Conservation (phyloP, 2,797 vertebrate species). For the Cyclura pinguis region DNA sequence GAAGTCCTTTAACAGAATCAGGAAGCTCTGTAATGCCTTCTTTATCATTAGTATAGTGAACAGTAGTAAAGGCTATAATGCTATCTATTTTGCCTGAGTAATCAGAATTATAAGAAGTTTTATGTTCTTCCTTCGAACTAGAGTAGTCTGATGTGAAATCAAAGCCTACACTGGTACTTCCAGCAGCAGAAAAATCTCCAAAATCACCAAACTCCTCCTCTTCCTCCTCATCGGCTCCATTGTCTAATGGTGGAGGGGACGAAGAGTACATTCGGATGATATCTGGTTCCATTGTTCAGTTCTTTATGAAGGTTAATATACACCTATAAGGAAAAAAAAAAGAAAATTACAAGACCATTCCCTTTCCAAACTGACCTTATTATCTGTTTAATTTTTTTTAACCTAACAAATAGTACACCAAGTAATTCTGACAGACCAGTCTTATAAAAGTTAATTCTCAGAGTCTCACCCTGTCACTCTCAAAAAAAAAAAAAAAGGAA, state of each 20-base stretch:
- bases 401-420: no score
- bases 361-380: background rate
- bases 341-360: background rate
- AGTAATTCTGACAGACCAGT: no score
- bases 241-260: conserved; percentile 89
- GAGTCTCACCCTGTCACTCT: no score
- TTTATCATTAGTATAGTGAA: conserved; percentile 78
- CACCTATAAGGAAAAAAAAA: conserved; percentile 74
- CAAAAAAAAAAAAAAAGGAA: no score
- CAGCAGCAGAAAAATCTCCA: conserved; percentile 85
- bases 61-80: conserved; percentile 80
- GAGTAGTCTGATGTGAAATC: conserved; percentile 79
- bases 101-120: conserved; percentile 80
- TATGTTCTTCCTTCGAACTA: conserved; percentile 83
- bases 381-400: no score
- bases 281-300: conserved; percentile 90
- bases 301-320: conserved; percentile 74
- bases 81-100: conserved; percentile 80
- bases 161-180: conserved; percentile 81
- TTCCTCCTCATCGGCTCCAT: conserved; percentile 89
- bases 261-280: conserved; percentile 89
- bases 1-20: conserved; percentile 76
- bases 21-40: conserved; percentile 74
- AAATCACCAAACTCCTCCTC: conserved; percentile 92
- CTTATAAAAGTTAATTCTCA: no score